phyloP scores from a whole-genome alignment of 2,113 vertebrate species.

The Balaenoptera acutorostrata region DNA sequence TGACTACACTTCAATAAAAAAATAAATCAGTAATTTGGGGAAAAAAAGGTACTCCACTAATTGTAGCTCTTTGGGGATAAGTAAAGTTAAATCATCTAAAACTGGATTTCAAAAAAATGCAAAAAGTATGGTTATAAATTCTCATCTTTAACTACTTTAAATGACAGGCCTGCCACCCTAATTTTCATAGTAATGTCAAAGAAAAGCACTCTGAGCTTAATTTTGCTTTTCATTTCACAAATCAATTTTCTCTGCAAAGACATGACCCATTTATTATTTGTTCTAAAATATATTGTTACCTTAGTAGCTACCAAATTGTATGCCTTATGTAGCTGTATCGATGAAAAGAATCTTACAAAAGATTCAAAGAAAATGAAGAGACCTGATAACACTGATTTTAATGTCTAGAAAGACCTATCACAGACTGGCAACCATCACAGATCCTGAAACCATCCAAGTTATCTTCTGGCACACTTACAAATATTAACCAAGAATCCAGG shows the following conservation, averaged over 20 bases:
- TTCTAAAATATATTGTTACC: neutral
- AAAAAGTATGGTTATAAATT: neutral
- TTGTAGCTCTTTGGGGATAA: neutral
- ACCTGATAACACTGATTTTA: neutral
- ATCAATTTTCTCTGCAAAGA: slow-evolving; percentile 25
- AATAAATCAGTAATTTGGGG: neutral
- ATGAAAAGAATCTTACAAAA: neutral
- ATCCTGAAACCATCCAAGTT: neutral
- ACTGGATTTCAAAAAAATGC: neutral
- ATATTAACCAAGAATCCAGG: neutral
- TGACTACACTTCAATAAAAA: neutral
- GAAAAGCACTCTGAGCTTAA: neutral
- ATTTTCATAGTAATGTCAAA: neutral
- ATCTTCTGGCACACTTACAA: neutral
- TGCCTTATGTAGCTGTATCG: neutral
- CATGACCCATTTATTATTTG: neutral
- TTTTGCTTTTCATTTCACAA: slow-evolving; percentile 22
- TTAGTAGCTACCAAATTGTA: slow-evolving; percentile 14
- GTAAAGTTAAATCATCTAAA: neutral
- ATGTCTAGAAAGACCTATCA: neutral
- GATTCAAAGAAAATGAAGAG: neutral
- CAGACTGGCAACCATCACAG: neutral
- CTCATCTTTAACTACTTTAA: neutral
- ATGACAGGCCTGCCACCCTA: neutral
- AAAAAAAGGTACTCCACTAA: neutral